Evolutionary conservation across 2,797 vertebrate species (phyloP).

Genomic region (Oreonectes daqikongensis): DNA sequence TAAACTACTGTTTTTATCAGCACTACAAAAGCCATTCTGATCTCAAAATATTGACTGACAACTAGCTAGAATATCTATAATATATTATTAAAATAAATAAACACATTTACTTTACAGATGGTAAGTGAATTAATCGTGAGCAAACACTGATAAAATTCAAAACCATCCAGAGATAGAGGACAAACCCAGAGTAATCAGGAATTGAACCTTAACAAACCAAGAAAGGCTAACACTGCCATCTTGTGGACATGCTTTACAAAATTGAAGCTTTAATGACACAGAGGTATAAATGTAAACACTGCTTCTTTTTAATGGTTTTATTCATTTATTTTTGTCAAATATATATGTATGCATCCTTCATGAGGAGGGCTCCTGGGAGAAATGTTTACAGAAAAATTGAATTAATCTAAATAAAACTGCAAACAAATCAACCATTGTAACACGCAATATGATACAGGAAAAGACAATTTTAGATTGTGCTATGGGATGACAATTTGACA

Average conservation of each 20-base stretch:
- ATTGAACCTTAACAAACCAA: neutral
- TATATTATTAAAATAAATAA: no score
- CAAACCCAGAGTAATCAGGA: neutral
- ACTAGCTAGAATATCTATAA: neutral
- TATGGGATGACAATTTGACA: slow-evolving; percentile 69
- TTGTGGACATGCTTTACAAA: slow-evolving; percentile 60
- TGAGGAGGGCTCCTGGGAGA: slow-evolving; percentile 78
- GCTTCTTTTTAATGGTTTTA: slow-evolving; percentile 74
- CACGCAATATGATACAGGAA: slow-evolving; percentile 59
- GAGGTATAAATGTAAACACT: slow-evolving; percentile 23
- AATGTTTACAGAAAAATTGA: slow-evolving; percentile 78
- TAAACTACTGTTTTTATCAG: neutral
- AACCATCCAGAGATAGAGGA: neutral
- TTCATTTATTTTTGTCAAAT: slow-evolving; percentile 83
- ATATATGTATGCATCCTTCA: slow-evolving; percentile 81
- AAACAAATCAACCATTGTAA: slow-evolving; percentile 71
- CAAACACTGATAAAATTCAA: neutral
- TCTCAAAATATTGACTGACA: neutral
- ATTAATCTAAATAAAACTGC: slow-evolving; percentile 74
- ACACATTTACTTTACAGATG: neutral
- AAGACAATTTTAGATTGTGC: slow-evolving; percentile 72
- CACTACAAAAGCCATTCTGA: neutral
- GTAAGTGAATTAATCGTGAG: neutral
- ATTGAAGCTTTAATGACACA: neutral
- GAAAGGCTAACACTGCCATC: slow-evolving; percentile 62